Evolutionary conservation across 2,797 vertebrate genomes (phyloP).

Genomic region (Tenualosa thibaudeaui): DNA sequence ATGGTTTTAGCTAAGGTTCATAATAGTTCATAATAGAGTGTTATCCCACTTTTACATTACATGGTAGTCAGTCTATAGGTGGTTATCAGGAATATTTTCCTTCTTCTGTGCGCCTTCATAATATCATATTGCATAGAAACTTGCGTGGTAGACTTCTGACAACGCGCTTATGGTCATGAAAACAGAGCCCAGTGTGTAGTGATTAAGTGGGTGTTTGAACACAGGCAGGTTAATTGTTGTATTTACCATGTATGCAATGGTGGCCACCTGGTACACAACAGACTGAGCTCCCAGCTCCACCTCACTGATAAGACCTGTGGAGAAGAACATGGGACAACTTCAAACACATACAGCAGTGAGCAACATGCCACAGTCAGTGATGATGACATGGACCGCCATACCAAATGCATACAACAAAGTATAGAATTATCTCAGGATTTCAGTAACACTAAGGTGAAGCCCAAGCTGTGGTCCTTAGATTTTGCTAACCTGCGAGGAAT

Average conservation of each 20-base stretch:
- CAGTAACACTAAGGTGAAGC: neutral
- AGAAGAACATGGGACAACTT: neutral
- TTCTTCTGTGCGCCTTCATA: too few species aligned
- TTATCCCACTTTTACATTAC: too few species aligned
- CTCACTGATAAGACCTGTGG: conserved; percentile 79
- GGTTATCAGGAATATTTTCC: too few species aligned
- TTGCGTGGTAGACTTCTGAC: too few species aligned
- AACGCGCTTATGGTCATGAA: too few species aligned
- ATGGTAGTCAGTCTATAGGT: too few species aligned
- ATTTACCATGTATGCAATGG: conserved; percentile 80
- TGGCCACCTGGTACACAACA: conserved; percentile 75
- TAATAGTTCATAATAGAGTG: too few species aligned
- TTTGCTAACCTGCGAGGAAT: conserved; percentile 80
- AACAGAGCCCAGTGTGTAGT: too few species aligned
- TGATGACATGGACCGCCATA: neutral
- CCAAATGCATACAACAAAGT: neutral
- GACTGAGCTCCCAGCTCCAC: conserved; percentile 84
- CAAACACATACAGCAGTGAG: neutral
- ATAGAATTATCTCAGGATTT: neutral
- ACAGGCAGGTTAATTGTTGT: neutral
- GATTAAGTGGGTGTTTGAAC: too few species aligned
- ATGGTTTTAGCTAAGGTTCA: too few species aligned
- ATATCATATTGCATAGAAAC: too few species aligned
- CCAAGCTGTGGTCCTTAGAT: neutral
- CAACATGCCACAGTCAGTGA: neutral